Evolutionary conservation across 2,888 invertebrate species (phyloP).

Genomic region (Eueremaeus valkanovi): DNA sequence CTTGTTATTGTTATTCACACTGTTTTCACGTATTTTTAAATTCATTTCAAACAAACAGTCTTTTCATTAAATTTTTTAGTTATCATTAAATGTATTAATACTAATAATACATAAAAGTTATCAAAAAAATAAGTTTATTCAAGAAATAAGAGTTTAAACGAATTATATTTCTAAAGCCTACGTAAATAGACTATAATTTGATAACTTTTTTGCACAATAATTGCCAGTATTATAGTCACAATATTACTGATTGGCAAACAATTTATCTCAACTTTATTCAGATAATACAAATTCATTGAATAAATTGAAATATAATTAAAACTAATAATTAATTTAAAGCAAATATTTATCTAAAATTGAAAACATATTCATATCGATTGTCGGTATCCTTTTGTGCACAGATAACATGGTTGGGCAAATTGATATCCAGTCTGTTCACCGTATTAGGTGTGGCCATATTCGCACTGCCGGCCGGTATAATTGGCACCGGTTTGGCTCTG

Average conservation of each 20-base stretch:
- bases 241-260: too few relatives aligned
- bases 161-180: too few relatives aligned
- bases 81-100: too few relatives aligned
- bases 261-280: too few relatives aligned
- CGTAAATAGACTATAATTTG: too few relatives aligned
- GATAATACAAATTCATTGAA: too few relatives aligned
- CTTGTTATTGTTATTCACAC: background rate
- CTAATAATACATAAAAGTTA: too few relatives aligned
- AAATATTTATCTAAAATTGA: background rate
- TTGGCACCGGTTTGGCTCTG: slow-evolving; percentile 38
- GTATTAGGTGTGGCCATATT: slow-evolving; percentile 39
- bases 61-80: background rate
- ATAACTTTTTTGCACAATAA: too few relatives aligned
- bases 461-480: slow-evolving; percentile 39
- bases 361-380: background rate
- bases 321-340: background rate
- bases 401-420: slow-evolving; percentile 39
- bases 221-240: too few relatives aligned
- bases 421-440: slow-evolving; percentile 39
- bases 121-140: too few relatives aligned
- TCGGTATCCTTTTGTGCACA: background rate
- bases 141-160: too few relatives aligned
- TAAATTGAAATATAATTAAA: background rate
- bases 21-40: background rate
- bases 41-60: background rate